Conservation (phyloP, 2,113 vertebrate species). For the Poeciliopsis turrubarensis region DNA sequence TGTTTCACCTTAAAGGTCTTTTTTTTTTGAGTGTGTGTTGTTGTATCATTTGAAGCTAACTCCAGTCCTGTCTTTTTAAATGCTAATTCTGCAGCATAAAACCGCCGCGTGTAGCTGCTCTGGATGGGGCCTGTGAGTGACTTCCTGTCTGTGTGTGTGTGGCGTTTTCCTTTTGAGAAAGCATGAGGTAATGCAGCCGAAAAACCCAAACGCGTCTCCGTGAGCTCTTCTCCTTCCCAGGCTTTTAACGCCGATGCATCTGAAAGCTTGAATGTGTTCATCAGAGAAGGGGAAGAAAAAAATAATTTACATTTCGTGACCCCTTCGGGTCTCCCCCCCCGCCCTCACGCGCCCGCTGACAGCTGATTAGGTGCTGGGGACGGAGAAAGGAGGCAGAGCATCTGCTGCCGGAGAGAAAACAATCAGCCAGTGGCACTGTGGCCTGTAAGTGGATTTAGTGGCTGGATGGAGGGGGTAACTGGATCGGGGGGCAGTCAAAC, state of each 20-base stretch:
- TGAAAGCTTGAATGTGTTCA: conserved; percentile 5
- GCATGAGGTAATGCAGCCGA: not conserved
- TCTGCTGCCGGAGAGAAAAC: conserved; percentile 66
- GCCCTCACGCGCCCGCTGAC: conserved; percentile 46
- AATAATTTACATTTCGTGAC: conserved; percentile 42
- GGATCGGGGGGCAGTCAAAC: no score
- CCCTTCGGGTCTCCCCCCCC: conserved; percentile 13
- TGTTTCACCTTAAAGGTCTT: not conserved
- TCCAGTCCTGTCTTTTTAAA: no score
- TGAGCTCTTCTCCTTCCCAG: conserved; percentile 1
- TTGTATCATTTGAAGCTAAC: not conserved
- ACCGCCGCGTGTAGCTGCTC: not conserved
- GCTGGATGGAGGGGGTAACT: conserved; percentile 35
- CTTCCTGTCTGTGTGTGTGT: not conserved
- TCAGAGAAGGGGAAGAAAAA: not conserved
- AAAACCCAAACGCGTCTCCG: not conserved
- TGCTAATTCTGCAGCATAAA: not conserved
- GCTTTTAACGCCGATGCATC: not conserved
- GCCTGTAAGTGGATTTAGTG: conserved; percentile 72
- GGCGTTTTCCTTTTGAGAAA: not conserved
- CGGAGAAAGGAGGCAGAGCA: conserved; percentile 47
- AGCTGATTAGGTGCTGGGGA: conserved; percentile 61
- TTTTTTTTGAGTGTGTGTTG: not conserved
- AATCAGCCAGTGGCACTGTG: conserved; percentile 55
- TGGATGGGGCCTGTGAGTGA: not conserved